phyloP scores from a whole-genome alignment of 2,888 invertebrate genomes.

The Strigamia maritima region DNA sequence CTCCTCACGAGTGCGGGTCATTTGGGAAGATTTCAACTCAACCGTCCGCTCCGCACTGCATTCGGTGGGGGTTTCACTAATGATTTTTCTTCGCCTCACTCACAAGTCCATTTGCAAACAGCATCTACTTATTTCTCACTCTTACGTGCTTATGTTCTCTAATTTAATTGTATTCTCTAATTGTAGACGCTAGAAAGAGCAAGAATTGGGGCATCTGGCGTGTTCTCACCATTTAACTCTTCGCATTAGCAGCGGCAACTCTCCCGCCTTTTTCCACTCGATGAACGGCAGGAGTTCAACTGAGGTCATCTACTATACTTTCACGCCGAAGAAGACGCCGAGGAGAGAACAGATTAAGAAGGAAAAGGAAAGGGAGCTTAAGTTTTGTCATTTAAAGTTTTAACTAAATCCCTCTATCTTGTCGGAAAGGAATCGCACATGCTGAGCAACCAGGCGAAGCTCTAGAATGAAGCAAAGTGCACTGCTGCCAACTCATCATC shows the following conservation, averaged over 20 bases:
- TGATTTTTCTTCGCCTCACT: not conserved
- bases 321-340: conserved; percentile 12
- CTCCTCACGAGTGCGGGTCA: not conserved
- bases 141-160: conserved; percentile 30
- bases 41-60: not conserved
- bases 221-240: conserved; percentile 32
- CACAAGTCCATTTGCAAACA: conserved; percentile 33
- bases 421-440: conserved; percentile 25
- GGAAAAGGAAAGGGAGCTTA: conserved; percentile 34
- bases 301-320: conserved; percentile 17
- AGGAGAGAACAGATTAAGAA: conserved; percentile 27
- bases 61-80: not conserved
- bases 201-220: conserved; percentile 32
- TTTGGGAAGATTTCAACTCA: not conserved
- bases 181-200: conserved; percentile 29
- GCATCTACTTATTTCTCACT: conserved; percentile 34
- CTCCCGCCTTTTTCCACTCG: conserved; percentile 29
- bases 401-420: conserved; percentile 32
- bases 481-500: conserved; percentile 17
- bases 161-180: conserved; percentile 34
- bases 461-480: conserved; percentile 28
- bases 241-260: conserved; percentile 25
- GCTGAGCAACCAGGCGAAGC: conserved; percentile 30
- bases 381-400: conserved; percentile 34
- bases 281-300: conserved; percentile 27